Evolutionary conservation across 64 coral and sea anemone genomes (phyloP), one percentile per base, ranked within the genome.

Genomic region (Pocillopora damicornis): DNA sequence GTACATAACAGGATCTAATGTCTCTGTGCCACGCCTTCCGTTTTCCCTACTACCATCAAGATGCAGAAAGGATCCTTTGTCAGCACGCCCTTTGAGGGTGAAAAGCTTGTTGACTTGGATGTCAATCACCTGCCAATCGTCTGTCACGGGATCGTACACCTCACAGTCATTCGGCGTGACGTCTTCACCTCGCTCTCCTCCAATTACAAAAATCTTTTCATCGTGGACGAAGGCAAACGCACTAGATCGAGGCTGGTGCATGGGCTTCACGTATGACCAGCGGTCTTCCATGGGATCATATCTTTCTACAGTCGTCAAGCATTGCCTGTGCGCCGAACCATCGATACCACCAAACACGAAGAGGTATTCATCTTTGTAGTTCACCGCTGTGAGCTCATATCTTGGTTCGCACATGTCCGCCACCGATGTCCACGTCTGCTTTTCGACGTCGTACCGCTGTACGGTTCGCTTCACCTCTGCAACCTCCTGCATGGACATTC

Each of bases 261-360:
- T 85, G 37, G 81, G 72, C 63, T 72, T 85, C 9, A 85, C 81
- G 58, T 85, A 85, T 0, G 81, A 85, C 81, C 81, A 85, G 63
- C 81, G 64, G 38, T 85, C 81, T 45, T 11, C 9, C 37, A 25
- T 63, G 23, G 81, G 66, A 72, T 85, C 81, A 20, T 85, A 85
- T n/a, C 22, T 85, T 85, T 85, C 81, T 4, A 85, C 81, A 11
- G 62, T 85, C 65, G 69, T 85, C 64, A 85, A 30, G 17, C 81
- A 85, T 37, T 85, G 63, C 65, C 81, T 71, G 35, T 85, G 64
- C 16, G 81, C 42, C 22, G 81, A 85, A 13, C 81, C 81, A 73
- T 85, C 81, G 0, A n/a, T 85, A n/a, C 81, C 81, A 72, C 81
- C 81, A 73, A 85, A 85, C 81, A 85, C 81, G 16, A 85, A 85